Conservation (phyloP, 1,140 invertebrate species). For the Eulimnadia texana region DNA sequence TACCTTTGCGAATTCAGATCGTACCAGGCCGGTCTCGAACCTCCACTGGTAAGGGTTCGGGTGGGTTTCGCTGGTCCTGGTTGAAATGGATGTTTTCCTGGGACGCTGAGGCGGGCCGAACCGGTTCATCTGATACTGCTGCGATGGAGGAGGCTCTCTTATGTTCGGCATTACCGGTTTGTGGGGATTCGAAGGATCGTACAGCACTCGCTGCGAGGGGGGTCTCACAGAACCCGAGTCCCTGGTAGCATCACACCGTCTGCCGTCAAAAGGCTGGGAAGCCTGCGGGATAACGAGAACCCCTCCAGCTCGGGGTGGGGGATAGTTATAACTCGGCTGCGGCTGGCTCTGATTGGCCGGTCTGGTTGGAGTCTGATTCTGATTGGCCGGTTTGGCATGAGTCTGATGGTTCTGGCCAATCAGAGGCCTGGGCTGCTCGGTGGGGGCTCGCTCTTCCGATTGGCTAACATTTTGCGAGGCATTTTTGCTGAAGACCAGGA, state of each 20-base stretch:
- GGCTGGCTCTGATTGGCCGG: slow-evolving; percentile 25
- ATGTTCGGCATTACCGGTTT: slow-evolving; percentile 47
- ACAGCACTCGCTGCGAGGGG: slow-evolving; percentile 37
- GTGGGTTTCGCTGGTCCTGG: slow-evolving; percentile 19
- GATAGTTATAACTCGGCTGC: slow-evolving; percentile 23
- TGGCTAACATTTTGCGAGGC: neutral
- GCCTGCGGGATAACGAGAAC: neutral
- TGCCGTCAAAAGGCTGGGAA: slow-evolving; percentile 22
- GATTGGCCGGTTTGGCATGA: slow-evolving; percentile 21
- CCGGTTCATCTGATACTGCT: neutral
- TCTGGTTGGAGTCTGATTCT: too few relatives aligned
- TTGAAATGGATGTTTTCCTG: slow-evolving; percentile 12
- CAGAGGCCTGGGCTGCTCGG: slow-evolving; percentile 13
- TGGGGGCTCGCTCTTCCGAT: slow-evolving; percentile 16
- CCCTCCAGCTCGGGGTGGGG: neutral
- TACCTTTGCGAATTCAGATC: slow-evolving; percentile 36
- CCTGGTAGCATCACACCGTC: neutral
- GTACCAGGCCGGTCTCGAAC: slow-evolving; percentile 14
- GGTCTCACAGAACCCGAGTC: slow-evolving; percentile 20
- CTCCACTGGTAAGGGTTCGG: slow-evolving; percentile 1
- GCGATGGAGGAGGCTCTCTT: slow-evolving; percentile 28
- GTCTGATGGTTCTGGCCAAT: slow-evolving; percentile 21
- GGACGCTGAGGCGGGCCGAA: neutral
- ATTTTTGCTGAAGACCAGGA: neutral
- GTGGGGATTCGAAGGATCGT: slow-evolving; percentile 51